Percentiles rank a stretch among this genome's conserved stretches.
Conservation (phyloP, 2,888 invertebrate genomes). For the Amphipyra berbera region DNA sequence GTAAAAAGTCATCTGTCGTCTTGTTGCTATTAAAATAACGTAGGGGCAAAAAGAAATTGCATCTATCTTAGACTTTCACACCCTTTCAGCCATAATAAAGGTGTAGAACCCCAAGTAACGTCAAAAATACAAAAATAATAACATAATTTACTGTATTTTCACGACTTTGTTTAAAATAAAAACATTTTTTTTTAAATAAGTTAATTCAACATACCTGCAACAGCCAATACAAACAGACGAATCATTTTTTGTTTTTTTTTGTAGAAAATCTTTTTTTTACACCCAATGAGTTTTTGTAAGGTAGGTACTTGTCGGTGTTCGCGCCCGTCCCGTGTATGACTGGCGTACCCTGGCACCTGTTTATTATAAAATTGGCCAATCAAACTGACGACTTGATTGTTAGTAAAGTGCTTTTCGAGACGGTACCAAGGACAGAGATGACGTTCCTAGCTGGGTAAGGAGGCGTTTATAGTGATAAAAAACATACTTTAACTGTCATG, state of each 20-base stretch:
- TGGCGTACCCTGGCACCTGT: slow-evolving; percentile 65
- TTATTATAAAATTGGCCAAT: slow-evolving; percentile 86
- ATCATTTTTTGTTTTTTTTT: slow-evolving; percentile 47
- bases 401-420: slow-evolving; percentile 73
- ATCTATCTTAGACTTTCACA: no score
- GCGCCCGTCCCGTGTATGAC: slow-evolving; percentile 53
- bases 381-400: slow-evolving; percentile 70
- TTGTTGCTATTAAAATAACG: not conserved
- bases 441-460: slow-evolving; percentile 54
- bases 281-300: slow-evolving; percentile 50
- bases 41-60: not conserved
- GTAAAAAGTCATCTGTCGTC: not conserved
- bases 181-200: slow-evolving; percentile 5
- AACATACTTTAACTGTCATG: not conserved
- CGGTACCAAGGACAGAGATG: slow-evolving; percentile 79
- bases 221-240: slow-evolving; percentile 54
- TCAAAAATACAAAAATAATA: no score
- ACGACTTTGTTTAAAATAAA: not conserved
- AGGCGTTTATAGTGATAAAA: slow-evolving; percentile 29
- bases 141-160: no score
- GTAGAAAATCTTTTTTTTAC: slow-evolving; percentile 22
- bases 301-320: slow-evolving; percentile 44
- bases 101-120: no score
- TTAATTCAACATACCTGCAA: slow-evolving; percentile 53
- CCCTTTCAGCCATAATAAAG: no score